Conservation (phyloP, 2,888 invertebrate genomes). For the Diplolepis rosae region DNA sequence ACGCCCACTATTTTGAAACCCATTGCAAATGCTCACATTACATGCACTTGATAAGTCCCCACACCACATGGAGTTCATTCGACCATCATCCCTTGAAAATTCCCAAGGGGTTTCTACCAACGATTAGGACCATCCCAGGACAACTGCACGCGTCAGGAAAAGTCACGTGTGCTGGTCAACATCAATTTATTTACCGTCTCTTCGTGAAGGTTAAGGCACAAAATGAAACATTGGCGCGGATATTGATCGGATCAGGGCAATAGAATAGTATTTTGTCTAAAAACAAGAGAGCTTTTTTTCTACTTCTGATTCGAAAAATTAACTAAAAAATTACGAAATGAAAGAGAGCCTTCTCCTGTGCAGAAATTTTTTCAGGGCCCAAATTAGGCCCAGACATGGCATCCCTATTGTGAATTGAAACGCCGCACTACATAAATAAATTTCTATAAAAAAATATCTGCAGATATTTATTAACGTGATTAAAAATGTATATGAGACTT, state of each 20-base stretch:
- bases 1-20: neutral
- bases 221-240: neutral
- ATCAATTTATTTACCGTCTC: conserved; percentile 27
- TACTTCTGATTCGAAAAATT: too few relatives aligned
- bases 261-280: neutral
- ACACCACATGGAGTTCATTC: conserved; percentile 8
- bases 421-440: too few relatives aligned
- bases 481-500: too few relatives aligned
- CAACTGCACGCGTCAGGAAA: neutral
- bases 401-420: too few relatives aligned
- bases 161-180: neutral
- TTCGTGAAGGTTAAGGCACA: neutral
- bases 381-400: too few relatives aligned
- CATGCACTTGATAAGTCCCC: neutral
- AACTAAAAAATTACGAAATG: too few relatives aligned
- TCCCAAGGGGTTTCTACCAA: neutral
- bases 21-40: neutral
- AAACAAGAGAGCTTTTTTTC: neutral
- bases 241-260: neutral
- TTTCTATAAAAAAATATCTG: too few relatives aligned
- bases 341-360: too few relatives aligned
- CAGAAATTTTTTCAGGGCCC: too few relatives aligned
- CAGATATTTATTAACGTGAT: too few relatives aligned
- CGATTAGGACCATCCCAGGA: neutral
- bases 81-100: conserved; percentile 6